Evolutionary conservation across 2,888 invertebrate species (phyloP), one percentile per base, ranked within the genome.

Genomic region (Mamestra brassicae): DNA sequence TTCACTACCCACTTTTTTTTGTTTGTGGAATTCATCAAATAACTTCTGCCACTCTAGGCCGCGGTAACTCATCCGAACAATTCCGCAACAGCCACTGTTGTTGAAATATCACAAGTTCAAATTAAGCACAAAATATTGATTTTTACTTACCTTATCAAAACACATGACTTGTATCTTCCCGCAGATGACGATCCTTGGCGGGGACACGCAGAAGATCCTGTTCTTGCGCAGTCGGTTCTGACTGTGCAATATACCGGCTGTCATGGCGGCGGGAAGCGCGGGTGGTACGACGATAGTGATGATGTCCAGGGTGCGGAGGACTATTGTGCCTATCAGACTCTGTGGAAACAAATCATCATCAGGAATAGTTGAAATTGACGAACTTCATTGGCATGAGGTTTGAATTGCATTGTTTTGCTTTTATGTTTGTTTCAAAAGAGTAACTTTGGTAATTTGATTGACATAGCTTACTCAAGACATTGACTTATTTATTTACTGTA

Each of bases 251-350:
- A 98, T 98, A 74, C 98, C 98, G 36, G 98, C 98, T 1, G 98
- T 98, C 98, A 98, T 98, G 50, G 98, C 98, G 71, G 98, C 99
- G 8, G 99, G 99, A 61, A 99, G 94, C 13, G 99, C 99, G 6
- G 99, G 99, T 0, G 99, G 99, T 36, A 99, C 98, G 11, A 99
- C 98, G 85, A 99, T 99, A 0, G 99, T 99, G 83, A 99, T 98
- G 73, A 99, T 98, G 92, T 99, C 99, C 84, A 99, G 95, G 2
- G 98, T 98, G 67, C 99, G 97, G 57, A 99, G 95, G 4, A 98
- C 94, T 86, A 98, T 98, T 74, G 97, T 97, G 84, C 96, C 96
- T 54, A 97, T 80, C 3, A 90, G 89, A 71, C 97, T 97, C 97
- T 97, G 89, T 6, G 7, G 7, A 17, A 7, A 52, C 6, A 52